Percentiles rank a stretch among this genome's conserved stretches.
Conservation (phyloP, 2,113 vertebrate genomes). For the Coracopsis vasa region DNA sequence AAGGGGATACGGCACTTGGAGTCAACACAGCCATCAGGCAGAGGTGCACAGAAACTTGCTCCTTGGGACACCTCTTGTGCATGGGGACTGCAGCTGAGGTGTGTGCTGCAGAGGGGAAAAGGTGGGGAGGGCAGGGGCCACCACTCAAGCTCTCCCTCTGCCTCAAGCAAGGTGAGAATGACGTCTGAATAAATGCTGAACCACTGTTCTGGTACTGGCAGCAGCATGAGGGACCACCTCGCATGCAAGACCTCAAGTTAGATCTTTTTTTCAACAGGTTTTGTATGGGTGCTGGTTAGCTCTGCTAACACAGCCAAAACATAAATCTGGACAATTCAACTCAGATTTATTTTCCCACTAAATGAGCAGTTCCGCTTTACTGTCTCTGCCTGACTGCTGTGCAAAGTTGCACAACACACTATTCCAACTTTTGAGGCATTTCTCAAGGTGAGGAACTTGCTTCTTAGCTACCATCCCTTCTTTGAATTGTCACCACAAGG, state of each 20-base stretch:
- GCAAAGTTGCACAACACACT: neutral
- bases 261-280: neutral
- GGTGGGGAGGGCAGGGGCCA: neutral
- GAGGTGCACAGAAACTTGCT: neutral
- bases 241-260: neutral
- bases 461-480: neutral
- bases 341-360: neutral
- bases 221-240: neutral
- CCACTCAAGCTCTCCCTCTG: neutral
- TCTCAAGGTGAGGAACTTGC: neutral
- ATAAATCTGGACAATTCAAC: neutral
- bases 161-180: neutral
- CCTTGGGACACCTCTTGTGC: neutral
- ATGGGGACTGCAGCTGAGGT: neutral
- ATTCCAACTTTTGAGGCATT: neutral
- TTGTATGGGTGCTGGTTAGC: neutral
- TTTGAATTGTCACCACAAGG: accelerated
- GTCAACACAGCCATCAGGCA: neutral
- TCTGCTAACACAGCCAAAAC: neutral
- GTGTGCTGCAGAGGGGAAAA: neutral
- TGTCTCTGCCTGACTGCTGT: neutral
- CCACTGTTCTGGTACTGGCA: neutral
- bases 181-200: neutral
- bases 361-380: neutral
- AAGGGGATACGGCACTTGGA: neutral